Evolutionary conservation across 2,113 vertebrate species (phyloP), one percentile per base, ranked within the genome.

Genomic region (Scartelaos histophorus): DNA sequence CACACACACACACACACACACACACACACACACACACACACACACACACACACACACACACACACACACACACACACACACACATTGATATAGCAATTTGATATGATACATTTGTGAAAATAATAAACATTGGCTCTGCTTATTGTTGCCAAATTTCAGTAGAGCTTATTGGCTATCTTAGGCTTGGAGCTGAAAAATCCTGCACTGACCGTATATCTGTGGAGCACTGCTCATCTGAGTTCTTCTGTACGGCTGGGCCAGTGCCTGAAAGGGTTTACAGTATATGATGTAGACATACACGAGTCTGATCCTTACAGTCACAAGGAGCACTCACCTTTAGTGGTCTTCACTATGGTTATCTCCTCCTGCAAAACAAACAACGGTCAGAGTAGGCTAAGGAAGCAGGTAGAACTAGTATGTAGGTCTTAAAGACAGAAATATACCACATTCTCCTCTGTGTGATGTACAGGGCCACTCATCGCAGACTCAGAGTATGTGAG

Each of bases 401-500:
- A 17, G 49, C 7, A 53, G 19, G 17, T 19, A 1, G 15, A 3
- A 4, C 13, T 49, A 53, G 38, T 43, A 43, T 43, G 38, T 43
- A 10, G 38, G 38, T 43, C 7, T 53, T 35, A 9, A 13, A 5
- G 45, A 72, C 19, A 11, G 65, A 62, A 65, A 68, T 35, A 3
- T 79, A 92, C 91, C 82, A 79, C 74, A 54, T 75, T 79, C 51
- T 91, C 84, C 6, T 75, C 62, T 0, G 73, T 82, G 74, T 56
- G 76, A 66, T 80, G 70, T 53, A 75, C 24, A 10, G 76, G 76
- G 66, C 61, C 54, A 5, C 72, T 19, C 58, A 79, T 68, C 51
- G 71, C 34, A 17, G 78, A 74, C 19, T 76, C 70, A 62, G 66
- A 76, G 67, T 82, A 79, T 0, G 73, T 62, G 0, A 81, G 67